Conservation (phyloP, 1,140 invertebrate genomes). For the Geopemphigus sp. region DNA sequence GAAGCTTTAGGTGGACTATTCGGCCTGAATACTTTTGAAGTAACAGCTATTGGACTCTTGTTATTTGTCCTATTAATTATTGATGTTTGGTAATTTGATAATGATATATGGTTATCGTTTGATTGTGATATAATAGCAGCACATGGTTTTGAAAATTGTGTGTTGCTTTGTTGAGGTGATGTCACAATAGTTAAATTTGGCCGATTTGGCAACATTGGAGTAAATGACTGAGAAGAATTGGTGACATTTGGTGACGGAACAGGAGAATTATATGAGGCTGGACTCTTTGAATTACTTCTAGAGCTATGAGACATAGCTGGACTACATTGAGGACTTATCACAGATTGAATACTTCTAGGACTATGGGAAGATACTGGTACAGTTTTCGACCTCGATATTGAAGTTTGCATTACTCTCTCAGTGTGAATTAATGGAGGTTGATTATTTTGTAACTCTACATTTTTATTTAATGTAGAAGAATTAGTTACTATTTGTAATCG, state of each 20-base stretch:
- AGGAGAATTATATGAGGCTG: conserved; percentile 49
- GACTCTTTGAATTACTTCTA: conserved; percentile 50
- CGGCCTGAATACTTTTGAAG: conserved; percentile 38
- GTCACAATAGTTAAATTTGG: conserved; percentile 54
- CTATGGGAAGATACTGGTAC: conserved; percentile 43
- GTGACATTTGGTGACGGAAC: conserved; percentile 41
- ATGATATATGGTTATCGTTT: conserved; percentile 28
- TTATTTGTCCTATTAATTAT: conserved; percentile 36
- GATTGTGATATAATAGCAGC: conserved; percentile 49
- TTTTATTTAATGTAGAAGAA: conserved; percentile 41
- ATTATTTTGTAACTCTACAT: conserved; percentile 41
- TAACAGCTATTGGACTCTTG: conserved; percentile 13
- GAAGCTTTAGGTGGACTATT: conserved; percentile 44
- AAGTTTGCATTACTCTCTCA: conserved; percentile 43
- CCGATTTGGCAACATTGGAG: conserved; percentile 51
- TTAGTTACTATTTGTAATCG: conserved; percentile 43
- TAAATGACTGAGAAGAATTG: conserved; percentile 29
- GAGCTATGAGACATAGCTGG: conserved; percentile 50
- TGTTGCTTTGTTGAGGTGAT: conserved; percentile 17
- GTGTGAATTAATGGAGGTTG: conserved; percentile 40
- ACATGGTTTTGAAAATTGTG: conserved; percentile 49
- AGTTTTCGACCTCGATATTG: conserved; percentile 47
- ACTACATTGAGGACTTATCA: conserved; percentile 50
- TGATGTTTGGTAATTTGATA: conserved; percentile 33
- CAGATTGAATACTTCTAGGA: conserved; percentile 50